Conservation (phyloP, 2,888 invertebrate genomes). For the Ectropis crepuscularia region DNA sequence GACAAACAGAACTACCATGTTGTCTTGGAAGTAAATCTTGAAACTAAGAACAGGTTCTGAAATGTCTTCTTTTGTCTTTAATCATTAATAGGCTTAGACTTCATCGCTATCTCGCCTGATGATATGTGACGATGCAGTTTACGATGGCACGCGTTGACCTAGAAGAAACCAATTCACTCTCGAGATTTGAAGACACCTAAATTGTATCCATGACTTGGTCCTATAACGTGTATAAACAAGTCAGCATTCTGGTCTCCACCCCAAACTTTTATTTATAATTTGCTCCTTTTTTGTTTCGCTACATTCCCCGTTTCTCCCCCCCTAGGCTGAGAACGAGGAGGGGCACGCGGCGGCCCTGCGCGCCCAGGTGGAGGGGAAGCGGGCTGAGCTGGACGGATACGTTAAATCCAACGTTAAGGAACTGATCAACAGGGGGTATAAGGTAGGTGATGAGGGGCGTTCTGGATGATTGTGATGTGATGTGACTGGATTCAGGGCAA, state of each 20-base stretch:
- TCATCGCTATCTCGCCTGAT: too few relatives aligned
- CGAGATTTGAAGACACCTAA: too few relatives aligned
- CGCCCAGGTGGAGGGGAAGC: constrained; percentile 81
- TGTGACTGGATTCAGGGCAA: neutral
- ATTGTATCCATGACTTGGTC: too few relatives aligned
- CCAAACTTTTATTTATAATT: constrained; percentile 31
- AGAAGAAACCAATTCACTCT: too few relatives aligned
- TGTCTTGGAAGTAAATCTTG: too few relatives aligned
- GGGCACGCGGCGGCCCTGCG: constrained; percentile 84
- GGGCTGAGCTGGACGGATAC: constrained; percentile 79
- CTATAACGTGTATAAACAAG: too few relatives aligned
- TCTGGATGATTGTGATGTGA: neutral
- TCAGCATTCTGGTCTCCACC: neutral
- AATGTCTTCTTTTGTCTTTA: too few relatives aligned
- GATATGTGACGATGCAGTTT: too few relatives aligned
- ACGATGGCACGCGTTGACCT: too few relatives aligned
- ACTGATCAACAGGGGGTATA: constrained; percentile 78
- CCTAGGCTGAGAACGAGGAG: constrained; percentile 88
- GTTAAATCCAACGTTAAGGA: constrained; percentile 79
- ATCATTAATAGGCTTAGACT: too few relatives aligned
- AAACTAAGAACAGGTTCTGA: too few relatives aligned
- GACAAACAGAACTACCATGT: too few relatives aligned
- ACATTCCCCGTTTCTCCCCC: constrained; percentile 51
- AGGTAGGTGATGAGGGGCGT: constrained; percentile 75
- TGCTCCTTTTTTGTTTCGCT: constrained; percentile 47